Base-by-base conservation (phyloP, 2,888 invertebrate genomes). In the Plemyria rubiginata region DNA sequence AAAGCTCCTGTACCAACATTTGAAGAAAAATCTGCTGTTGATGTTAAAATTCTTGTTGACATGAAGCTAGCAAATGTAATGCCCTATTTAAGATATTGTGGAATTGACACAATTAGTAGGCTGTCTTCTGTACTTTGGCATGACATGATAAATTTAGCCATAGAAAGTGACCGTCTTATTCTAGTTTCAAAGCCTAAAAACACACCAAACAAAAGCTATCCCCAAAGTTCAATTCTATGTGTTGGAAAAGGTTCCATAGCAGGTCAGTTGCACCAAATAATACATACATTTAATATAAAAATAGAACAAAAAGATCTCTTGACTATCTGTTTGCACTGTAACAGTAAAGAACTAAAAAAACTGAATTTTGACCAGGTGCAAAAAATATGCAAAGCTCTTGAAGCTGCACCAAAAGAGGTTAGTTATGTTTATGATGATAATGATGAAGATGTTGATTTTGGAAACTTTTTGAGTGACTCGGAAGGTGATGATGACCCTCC, bases 241-340 rank as follows among this genome's bases (percentile, higher is more conserved):
- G 93, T 97, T 48, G 80, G 87, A 11, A 87, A 93, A 57, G 92
- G 93, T 38, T 85, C 87, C 61, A 76, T 93, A 9, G 93, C 94
- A 59, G 94, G 95, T 53, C 97, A 97, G 80, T 82, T 96, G 36
- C 84, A 92, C 61, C 95, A 95, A 82, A 94, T 97, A 54, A 81
- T 97, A 40, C 86, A 86, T 54, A 93, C 94, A 79, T 97, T 95
- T 80, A 94, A 95, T 78, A 91, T 97, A 60, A 80, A 82, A 48
- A 91, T 97, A 52, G 93, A 91, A 36, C 92, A 94, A 78, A 92
- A 91, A 65, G 94, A 97, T 84, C 93, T 97, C 66, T 95, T 96
- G 75, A 95, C 94, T 74, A 92, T 96, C 72, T 97, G 97, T 85
- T 94, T 95, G 85, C 95, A 95, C 84, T 93, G 94, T 81, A 93